Base-by-base conservation (phyloP, 2,797 vertebrate species). In the Florisuga fusca region DNA sequence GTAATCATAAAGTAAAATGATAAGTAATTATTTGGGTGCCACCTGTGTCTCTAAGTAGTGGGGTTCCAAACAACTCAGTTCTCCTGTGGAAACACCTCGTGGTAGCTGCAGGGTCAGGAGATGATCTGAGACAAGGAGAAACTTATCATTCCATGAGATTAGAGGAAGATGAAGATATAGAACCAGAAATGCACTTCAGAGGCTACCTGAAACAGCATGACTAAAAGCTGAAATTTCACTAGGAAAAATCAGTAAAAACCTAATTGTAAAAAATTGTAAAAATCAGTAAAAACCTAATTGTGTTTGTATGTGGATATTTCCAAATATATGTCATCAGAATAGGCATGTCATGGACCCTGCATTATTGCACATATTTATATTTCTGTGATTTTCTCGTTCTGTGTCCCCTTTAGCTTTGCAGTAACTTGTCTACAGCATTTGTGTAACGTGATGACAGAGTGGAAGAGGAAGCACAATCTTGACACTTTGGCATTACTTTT, bases 401-500 rank as follows among this genome's bases (percentile, higher is more conserved):
- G 69, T 76, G 91, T 76, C 33, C 55, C 79, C 79, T 87, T 79
- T 34, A 80, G 61, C 62, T 85, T 31, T 73, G 85, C 51, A 76
- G 36, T 71, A 76, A 61, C 69, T 86, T 67, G 69, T 59, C 88
- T 90, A 26, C n/a, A 41, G 46, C 69, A 66, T 71, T 94, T 94
- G 82, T 90, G 66, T 50, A 77, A 46, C 18, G 17, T 68, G 86
- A 90, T 96, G 94, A 89, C 83, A 90, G 73, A 94, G 77, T 53
- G 41, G 91, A 88, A 85, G 74, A 18, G 80, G 61, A 38, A 90
- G 38, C 23, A 78, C 50, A 84, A 95, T 95, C 92, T 94, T 90
- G 91, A 95, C 92, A 90, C 93, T 96, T 95, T 94, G 93, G 88
- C 92, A 94, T 87, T 94, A 82, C 41, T 87, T 86, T 93, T 92